Evolutionary conservation across 2,113 vertebrate species (phyloP).

Genomic region (Triplophysa dalaica): DNA sequence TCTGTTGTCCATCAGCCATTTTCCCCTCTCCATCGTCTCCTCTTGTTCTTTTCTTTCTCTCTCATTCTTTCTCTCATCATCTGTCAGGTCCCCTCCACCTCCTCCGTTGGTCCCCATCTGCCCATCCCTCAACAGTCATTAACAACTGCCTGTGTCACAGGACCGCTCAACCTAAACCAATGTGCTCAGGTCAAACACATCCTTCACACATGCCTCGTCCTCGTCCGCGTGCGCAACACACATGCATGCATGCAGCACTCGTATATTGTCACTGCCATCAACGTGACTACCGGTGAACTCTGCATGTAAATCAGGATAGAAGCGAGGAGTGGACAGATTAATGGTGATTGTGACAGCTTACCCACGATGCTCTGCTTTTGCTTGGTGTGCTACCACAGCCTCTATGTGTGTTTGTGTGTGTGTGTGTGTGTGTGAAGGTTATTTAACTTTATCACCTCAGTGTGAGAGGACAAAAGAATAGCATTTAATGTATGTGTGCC

Average conservation of each 20-base stretch:
- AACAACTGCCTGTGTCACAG: conserved; percentile 41
- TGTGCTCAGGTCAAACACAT: conserved; percentile 39
- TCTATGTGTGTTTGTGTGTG: not conserved
- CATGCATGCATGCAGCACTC: conserved; percentile 9
- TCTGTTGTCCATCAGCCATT: conserved; percentile 51
- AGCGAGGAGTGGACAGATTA: not conserved
- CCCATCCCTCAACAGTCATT: conserved; percentile 41
- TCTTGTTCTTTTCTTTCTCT: not conserved
- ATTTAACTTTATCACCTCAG: conserved; percentile 36
- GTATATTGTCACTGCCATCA: conserved; percentile 15
- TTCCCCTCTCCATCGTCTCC: conserved; percentile 26
- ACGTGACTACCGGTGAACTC: conserved; percentile 21
- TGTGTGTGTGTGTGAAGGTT: conserved; percentile 22
- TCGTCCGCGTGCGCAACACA: conserved; percentile 10
- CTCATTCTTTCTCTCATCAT: conserved; percentile 29
- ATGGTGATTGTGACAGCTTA: conserved; percentile 36
- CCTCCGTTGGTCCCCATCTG: conserved; percentile 17
- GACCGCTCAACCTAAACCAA: conserved; percentile 36
- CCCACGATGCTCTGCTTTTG: conserved; percentile 35
- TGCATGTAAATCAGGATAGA: conserved; percentile 31
- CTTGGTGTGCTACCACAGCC: conserved; percentile 10
- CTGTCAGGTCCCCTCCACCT: conserved; percentile 25
- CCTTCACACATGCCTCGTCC: not conserved
- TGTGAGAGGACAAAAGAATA: not conserved
- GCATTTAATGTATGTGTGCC: not conserved